phyloP scores from a whole-genome alignment of 2,797 vertebrate genomes.

The Lithobates sylvaticus region DNA sequence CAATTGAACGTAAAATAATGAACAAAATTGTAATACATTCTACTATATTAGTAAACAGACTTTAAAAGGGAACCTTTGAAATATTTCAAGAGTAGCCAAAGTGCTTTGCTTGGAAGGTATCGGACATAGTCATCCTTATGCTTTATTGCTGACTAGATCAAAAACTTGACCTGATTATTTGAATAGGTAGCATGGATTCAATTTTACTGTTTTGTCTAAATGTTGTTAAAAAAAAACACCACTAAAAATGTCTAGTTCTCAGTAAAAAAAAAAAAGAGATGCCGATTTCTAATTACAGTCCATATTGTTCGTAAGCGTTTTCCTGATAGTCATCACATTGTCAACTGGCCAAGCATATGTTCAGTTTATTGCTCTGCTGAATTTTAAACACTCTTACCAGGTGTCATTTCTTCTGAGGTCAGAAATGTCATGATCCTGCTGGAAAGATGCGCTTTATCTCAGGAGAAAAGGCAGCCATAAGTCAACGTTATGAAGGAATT shows the following conservation, averaged over 20 bases:
- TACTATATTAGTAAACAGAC: no score
- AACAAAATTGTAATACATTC: no score
- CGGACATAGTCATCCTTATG: no score
- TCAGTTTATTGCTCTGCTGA: background rate
- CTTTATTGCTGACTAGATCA: no score
- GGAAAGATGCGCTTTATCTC: background rate
- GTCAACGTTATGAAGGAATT: background rate
- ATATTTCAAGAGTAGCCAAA: no score
- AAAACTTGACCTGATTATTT: no score
- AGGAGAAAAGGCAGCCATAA: background rate
- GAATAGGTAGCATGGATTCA: background rate
- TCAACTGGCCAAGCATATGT: constrained; percentile 30
- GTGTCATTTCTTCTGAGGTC: constrained; percentile 23
- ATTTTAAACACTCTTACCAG: constrained; percentile 16
- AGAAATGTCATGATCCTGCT: background rate
- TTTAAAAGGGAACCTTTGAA: no score
- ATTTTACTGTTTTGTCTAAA: background rate
- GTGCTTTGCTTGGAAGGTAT: no score
- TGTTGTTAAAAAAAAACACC: background rate
- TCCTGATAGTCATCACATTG: constrained; percentile 9
- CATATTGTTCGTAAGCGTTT: background rate
- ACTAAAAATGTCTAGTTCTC: no score
- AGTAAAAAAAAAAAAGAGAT: background rate
- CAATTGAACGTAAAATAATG: no score
- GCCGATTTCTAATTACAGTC: background rate